These are phyloP conservation scores for Avahi laniger DNA, from an alignment of 2,797 vertebrate species.

Conservation along the genomic window DNA sequence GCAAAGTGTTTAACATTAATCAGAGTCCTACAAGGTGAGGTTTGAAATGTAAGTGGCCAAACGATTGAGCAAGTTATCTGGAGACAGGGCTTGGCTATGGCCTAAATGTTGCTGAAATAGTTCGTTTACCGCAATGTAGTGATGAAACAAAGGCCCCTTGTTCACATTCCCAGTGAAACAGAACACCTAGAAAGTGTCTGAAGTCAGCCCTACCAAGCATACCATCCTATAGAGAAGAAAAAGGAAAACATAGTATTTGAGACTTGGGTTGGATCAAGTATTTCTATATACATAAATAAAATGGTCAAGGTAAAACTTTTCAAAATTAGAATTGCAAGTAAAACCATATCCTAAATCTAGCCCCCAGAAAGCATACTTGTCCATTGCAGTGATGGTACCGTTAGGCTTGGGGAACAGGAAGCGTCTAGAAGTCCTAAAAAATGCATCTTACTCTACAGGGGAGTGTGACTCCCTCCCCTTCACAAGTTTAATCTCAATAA, in stretches of 20 bases:
- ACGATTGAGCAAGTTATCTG: neutral
- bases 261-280: neutral
- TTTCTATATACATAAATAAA: neutral
- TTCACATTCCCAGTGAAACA: neutral
- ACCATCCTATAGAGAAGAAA: neutral
- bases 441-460: neutral
- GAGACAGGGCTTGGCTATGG: neutral
- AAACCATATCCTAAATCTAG: neutral
- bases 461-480: neutral
- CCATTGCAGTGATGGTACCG: neutral
- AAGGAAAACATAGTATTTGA: neutral
- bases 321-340: neutral
- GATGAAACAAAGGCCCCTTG: neutral
- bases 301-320: neutral
- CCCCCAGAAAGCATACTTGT: neutral
- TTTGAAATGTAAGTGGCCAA: neutral
- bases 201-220: neutral
- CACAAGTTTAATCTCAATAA: neutral
- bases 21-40: neutral
- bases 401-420: neutral
- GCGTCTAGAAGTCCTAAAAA: neutral
- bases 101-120: neutral
- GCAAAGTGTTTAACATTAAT: neutral
- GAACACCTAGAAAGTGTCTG: neutral
- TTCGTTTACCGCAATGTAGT: neutral